Conservation (phyloP, 2,888 invertebrate genomes). For the Sympetrum striolatum region DNA sequence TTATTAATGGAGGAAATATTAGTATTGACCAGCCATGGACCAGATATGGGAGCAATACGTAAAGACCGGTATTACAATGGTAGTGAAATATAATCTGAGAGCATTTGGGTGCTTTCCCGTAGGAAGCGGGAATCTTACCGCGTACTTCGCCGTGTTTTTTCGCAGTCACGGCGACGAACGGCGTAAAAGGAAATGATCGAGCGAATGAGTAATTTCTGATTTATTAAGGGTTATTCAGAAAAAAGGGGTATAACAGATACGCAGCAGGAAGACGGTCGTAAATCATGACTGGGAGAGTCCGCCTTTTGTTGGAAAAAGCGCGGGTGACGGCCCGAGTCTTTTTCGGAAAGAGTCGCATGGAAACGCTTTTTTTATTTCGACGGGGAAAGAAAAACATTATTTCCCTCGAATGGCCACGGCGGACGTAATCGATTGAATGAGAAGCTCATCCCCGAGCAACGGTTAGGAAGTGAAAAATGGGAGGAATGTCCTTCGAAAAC, state of each 20-base stretch:
- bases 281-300: background rate
- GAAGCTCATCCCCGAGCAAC: background rate
- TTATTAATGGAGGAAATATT: no score
- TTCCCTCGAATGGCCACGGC: background rate
- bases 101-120: no score
- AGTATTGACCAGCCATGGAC: no score
- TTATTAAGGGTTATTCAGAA: conserved; percentile 8
- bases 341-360: background rate
- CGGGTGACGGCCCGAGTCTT: background rate
- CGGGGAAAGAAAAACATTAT: background rate
- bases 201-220: conserved; percentile 12
- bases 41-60: no score
- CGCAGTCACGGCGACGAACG: background rate
- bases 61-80: no score
- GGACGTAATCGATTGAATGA: background rate
- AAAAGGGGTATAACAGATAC: background rate
- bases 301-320: background rate
- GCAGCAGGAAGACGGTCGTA: conserved; percentile 11
- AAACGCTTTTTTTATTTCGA: background rate
- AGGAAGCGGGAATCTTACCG: background rate
- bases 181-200: background rate
- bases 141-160: background rate
- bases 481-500: background rate
- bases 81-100: no score
- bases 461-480: background rate